Evolutionary conservation across 2,113 vertebrate genomes (phyloP).

Genomic region (Pyrgilauda ruficollis): DNA sequence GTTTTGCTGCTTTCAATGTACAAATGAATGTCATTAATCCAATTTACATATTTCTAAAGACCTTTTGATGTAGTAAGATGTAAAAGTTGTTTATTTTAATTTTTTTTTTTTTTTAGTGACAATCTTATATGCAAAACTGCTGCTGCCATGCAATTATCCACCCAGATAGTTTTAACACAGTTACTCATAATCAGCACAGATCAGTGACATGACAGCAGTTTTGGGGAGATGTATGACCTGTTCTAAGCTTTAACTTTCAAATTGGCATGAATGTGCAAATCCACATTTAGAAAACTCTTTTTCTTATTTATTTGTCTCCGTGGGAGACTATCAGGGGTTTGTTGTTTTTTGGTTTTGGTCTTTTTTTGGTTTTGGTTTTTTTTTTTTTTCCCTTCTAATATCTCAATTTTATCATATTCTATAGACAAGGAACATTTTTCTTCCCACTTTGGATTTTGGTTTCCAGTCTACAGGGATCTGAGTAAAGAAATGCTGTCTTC

Average conservation of each 20-base stretch:
- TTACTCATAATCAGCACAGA: not conserved
- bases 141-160: not conserved
- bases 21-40: not conserved
- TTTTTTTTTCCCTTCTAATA: not conserved
- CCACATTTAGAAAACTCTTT: not conserved
- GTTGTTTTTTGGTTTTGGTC: not conserved
- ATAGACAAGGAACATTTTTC: not conserved
- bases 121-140: not conserved
- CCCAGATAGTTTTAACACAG: not conserved
- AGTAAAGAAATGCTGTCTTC: not conserved
- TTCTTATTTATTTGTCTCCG: not conserved
- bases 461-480: not conserved
- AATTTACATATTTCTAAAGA: not conserved
- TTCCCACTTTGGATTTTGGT: not conserved
- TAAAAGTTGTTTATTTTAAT: not conserved
- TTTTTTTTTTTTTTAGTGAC: not conserved
- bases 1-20: not conserved
- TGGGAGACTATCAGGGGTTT: not conserved
- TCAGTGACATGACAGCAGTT: not conserved
- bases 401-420: not conserved
- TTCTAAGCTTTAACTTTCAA: not conserved
- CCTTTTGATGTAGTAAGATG: not conserved
- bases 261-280: not conserved
- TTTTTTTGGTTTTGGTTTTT: not conserved
- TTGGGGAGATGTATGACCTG: not conserved